These are phyloP conservation scores for Caranx ignobilis DNA, from an alignment of 2,113 vertebrate genomes.

Conservation along the genomic window DNA sequence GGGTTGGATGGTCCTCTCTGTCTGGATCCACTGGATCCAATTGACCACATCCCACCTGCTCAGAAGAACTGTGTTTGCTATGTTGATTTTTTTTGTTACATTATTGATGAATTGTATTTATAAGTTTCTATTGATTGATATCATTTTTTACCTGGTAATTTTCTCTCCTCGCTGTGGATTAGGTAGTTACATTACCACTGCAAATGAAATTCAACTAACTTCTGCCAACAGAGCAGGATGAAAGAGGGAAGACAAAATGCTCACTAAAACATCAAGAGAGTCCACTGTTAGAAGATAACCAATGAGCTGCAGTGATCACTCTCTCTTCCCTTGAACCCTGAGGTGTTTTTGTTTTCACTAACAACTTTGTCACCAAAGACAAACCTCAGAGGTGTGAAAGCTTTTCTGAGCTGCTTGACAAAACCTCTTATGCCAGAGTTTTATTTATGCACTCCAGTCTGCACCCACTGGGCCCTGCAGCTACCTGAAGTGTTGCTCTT, in stretches of 20 bases:
- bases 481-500: not conserved
- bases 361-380: constrained; percentile 28
- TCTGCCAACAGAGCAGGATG: not conserved
- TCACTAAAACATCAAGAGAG: no score
- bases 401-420: constrained; percentile 15
- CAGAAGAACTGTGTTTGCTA: no score
- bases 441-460: not conserved
- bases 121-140: no score
- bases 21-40: no score
- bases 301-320: not conserved
- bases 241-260: not conserved
- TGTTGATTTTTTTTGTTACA: no score
- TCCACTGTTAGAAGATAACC: not conserved
- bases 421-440: constrained; percentile 11
- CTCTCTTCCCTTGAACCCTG: constrained; percentile 2
- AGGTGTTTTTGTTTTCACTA: constrained; percentile 8
- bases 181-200: no score
- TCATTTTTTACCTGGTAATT: no score
- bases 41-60: no score
- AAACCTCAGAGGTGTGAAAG: constrained; percentile 23
- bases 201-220: not conserved
- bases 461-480: constrained; percentile 6
- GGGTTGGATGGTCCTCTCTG: no score
- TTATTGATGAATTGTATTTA: no score
- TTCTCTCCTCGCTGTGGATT: no score